Percentiles rank a stretch among this genome's conserved stretches.
Evolutionary conservation across 2,797 vertebrate genomes (phyloP).

Genomic region (Glyptemys insculpta): DNA sequence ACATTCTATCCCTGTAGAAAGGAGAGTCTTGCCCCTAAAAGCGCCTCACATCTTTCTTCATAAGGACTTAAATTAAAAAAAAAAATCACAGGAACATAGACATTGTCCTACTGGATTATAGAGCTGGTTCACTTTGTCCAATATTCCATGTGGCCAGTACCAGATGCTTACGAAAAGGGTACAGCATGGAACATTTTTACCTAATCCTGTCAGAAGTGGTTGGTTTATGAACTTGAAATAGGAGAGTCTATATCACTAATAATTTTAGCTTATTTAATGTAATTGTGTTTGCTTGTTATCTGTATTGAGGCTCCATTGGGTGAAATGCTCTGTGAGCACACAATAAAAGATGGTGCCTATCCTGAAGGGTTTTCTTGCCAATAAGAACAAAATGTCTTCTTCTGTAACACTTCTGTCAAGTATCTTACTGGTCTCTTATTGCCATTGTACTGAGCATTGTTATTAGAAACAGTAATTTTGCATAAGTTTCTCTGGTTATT

Average conservation of each 20-base stretch:
- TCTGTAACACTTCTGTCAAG: background rate
- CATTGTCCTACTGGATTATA: background rate
- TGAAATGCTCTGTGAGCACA: background rate
- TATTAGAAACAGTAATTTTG: background rate
- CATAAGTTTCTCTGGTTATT: background rate
- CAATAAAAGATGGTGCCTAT: background rate
- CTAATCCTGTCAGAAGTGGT: background rate
- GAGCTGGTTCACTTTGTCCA: background rate
- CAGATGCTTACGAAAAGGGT: no score
- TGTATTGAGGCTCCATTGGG: background rate
- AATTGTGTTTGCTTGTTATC: background rate
- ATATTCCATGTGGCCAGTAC: background rate
- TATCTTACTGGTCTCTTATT: background rate
- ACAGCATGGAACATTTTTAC: background rate
- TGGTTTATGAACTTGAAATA: background rate
- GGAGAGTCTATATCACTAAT: background rate
- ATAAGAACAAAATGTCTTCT: background rate
- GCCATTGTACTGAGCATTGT: background rate
- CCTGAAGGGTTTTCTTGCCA: background rate
- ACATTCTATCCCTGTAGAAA: constrained; percentile 40
- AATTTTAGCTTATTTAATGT: background rate
- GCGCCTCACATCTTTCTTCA: constrained; percentile 8
- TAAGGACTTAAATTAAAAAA: constrained; percentile 24
- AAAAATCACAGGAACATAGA: background rate
- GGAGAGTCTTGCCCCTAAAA: background rate